phyloP scores from a whole-genome alignment of 1,140 invertebrate genomes.

The Pseudomyrmex pallidus region DNA sequence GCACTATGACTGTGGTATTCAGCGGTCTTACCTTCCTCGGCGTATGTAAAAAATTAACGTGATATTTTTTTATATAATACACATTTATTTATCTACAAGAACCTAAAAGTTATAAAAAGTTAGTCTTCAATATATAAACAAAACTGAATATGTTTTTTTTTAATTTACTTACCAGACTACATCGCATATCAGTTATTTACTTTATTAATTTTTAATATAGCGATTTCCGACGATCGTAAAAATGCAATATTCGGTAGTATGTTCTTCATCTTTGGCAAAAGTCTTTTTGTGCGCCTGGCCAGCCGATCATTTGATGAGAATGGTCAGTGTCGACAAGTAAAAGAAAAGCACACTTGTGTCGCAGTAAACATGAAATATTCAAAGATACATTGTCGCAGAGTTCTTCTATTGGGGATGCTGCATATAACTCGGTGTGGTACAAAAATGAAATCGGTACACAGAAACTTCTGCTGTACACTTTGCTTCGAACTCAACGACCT shows the following conservation, averaged over 20 bases:
- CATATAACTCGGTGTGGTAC: conserved; percentile 41
- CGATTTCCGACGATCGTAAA: conserved; percentile 40
- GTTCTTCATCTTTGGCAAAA: conserved; percentile 30
- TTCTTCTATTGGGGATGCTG: neutral
- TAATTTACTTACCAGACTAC: too few relatives aligned
- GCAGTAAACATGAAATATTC: neutral
- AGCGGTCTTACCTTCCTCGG: conserved; percentile 23
- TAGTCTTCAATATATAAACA: too few relatives aligned
- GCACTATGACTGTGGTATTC: conserved; percentile 8
- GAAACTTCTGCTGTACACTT: neutral
- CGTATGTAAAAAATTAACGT: neutral
- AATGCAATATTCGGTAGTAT: conserved; percentile 53
- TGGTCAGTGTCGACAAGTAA: conserved; percentile 10
- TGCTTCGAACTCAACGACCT: conserved; percentile 61
- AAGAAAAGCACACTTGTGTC: neutral
- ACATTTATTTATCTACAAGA: neutral
- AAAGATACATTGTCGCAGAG: conserved; percentile 42
- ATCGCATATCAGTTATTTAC: too few relatives aligned
- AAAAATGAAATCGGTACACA: neutral
- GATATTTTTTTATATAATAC: conserved; percentile 3
- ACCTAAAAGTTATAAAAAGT: too few relatives aligned
- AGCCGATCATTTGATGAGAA: conserved; percentile 40
- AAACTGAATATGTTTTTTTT: too few relatives aligned
- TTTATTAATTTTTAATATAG: conserved; percentile 37
- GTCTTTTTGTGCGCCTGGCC: conserved; percentile 62